Conservation (phyloP, 2,888 invertebrate species). For the Monopis laevigella region DNA sequence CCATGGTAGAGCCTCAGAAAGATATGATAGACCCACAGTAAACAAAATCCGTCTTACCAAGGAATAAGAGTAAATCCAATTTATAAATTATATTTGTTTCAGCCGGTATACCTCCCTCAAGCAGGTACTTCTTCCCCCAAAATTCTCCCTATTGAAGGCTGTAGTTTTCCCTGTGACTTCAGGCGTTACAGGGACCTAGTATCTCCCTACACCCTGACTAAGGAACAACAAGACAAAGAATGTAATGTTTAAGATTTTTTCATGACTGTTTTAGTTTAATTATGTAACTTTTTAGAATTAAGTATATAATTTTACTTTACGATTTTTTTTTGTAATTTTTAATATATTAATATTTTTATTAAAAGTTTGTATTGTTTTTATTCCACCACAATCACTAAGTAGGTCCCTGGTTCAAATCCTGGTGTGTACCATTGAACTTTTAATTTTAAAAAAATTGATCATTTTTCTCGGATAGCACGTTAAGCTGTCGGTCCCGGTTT, state of each 20-base stretch:
- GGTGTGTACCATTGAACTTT: too few species aligned
- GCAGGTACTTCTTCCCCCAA: neutral
- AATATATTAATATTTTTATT: neutral
- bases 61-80: too few species aligned
- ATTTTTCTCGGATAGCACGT: too few species aligned
- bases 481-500: too few species aligned
- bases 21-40: too few species aligned
- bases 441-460: too few species aligned
- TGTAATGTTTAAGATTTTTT: conserved; percentile 1
- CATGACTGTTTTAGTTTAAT: neutral
- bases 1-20: too few species aligned
- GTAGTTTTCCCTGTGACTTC: neutral
- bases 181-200: neutral
- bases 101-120: conserved; percentile 8
- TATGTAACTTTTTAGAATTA: neutral
- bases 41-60: too few species aligned
- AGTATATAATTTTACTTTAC: neutral
- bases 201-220: neutral
- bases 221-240: conserved; percentile 1
- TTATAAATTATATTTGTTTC: conserved; percentile 2
- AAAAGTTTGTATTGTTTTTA: neutral
- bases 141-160: conserved; percentile 5
- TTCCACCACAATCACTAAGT: neutral
- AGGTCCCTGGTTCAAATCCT: too few species aligned
- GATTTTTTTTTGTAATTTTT: neutral